Conservation (phyloP, 1,140 invertebrate genomes). For the Rhopalosiphum maidis region DNA sequence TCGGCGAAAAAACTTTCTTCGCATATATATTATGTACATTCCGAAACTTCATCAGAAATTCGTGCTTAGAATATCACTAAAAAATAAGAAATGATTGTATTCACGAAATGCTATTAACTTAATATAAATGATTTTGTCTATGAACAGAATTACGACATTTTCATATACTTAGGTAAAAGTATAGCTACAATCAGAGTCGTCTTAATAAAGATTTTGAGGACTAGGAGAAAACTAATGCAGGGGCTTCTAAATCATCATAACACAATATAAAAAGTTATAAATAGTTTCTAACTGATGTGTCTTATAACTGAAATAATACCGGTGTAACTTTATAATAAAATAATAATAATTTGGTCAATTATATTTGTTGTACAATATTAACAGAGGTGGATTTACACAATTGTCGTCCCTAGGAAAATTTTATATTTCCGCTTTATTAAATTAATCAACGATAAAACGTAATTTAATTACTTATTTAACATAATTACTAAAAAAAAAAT, state of each 20-base stretch:
- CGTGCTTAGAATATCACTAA: background rate
- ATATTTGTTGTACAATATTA: no score
- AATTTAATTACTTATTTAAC: no score
- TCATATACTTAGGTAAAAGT: background rate
- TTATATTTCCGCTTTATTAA: no score
- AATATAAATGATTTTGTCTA: background rate
- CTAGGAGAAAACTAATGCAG: background rate
- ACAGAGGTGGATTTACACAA: no score
- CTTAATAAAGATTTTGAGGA: background rate
- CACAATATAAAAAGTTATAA: no score
- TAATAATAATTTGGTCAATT: background rate
- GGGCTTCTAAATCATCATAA: background rate
- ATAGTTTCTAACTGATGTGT: no score
- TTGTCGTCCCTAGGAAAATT: no score
- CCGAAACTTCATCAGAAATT: background rate
- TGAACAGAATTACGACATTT: background rate
- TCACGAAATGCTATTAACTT: background rate
- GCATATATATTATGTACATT: background rate
- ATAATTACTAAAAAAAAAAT: no score
- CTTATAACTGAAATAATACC: no score
- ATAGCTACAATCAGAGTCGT: background rate
- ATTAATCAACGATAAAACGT: no score
- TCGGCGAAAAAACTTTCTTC: slow-evolving; percentile 26
- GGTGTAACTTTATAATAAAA: background rate
- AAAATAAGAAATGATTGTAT: background rate